Base-by-base conservation (phyloP, 2,113 vertebrate genomes). In the Bambusicola thoracicus region DNA sequence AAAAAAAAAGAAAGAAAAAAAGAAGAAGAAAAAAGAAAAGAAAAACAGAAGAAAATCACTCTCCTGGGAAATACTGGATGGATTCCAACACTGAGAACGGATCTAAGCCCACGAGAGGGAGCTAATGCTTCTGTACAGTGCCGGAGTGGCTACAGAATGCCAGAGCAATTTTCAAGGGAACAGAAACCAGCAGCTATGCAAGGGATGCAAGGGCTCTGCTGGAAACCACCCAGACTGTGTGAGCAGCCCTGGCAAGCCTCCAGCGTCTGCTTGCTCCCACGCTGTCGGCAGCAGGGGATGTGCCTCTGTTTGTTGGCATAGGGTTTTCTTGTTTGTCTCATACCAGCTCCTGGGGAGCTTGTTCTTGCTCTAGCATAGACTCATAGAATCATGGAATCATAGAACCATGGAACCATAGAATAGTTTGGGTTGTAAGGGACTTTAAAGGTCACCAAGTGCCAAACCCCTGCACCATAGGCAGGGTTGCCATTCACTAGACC, bases 71-170 rank as follows among this genome's bases (percentile, higher is more conserved):
- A 67, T 65, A 6, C 25, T 75, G 92, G 63, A 29, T 0, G 3
- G 4, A 76, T 74, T 94, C 90, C 92, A 95, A n/a, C 8, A 0
- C 1, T 5, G 15, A 67, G 21, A 62, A 19, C 46, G 15, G 3
- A 62, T 7, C 29, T 18, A 34, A 96, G 80, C 73, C 96, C 96
- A 94, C 93, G 38, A 96, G 96, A 93, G 94, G 96, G 96, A 94
- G 96, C 96, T 93, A 82, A 34, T 83, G 94, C 32, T 66, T 70
- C 61, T 92, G 75, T 0, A 2, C 0, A 13, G 15, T 0, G 2
- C 27, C 2, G 4, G 29, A 32, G 41, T 7, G 65, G 9, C 56
- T 66, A 6, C 1, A 8, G 34, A 22, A 77, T 2, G 30, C 87
- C 7, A 44, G 63, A 83, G 76, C 8, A 11, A 38, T 27, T 77